phyloP scores from a whole-genome alignment of 2,113 vertebrate species.

The Pseudorhombus dupliciocellatus region DNA sequence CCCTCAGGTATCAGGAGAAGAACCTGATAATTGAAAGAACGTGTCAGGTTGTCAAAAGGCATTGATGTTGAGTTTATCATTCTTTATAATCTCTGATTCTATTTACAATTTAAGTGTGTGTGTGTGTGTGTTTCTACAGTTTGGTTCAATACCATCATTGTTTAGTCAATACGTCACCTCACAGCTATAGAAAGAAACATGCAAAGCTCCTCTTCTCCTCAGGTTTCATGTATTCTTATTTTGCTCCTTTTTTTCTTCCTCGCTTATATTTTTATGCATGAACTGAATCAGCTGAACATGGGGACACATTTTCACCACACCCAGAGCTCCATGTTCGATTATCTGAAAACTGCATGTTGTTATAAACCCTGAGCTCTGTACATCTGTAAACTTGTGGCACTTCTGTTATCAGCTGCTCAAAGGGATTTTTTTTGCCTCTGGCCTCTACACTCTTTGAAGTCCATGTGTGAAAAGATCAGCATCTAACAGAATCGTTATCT shows the following conservation, averaged over 20 bases:
- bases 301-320: neutral
- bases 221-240: neutral
- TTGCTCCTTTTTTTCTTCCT: neutral
- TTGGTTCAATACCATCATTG: neutral
- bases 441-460: neutral
- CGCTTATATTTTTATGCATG: neutral
- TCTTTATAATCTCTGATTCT: neutral
- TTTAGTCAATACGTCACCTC: no score
- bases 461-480: neutral
- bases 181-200: no score
- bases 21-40: neutral
- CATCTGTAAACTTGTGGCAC: neutral
- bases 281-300: neutral
- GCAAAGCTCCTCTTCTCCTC: no score
- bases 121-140: neutral
- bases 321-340: no score
- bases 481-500: no score
- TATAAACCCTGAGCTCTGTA: neutral
- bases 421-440: neutral
- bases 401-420: neutral
- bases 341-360: no score
- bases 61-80: neutral
- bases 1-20: constrained; percentile 22
- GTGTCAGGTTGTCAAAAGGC: neutral
- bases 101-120: no score